Evolutionary conservation across 2,888 invertebrate genomes (phyloP), one percentile per base, ranked within the genome.

Genomic region (Eupsilia transversa): DNA sequence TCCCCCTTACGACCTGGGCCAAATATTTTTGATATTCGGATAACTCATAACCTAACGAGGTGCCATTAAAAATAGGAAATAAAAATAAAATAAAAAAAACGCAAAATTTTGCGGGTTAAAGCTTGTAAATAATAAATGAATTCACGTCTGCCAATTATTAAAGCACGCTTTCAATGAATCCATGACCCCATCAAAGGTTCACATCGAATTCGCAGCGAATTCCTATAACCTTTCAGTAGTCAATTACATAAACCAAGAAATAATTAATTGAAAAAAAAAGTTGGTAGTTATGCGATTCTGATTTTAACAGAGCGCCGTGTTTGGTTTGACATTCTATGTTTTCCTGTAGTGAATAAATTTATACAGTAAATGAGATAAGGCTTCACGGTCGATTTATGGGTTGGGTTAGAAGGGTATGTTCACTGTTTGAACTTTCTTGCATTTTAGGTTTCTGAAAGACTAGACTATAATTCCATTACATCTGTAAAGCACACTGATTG

Each of bases 331-430:
- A 72, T 77, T 65, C 60, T 56, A 72, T 60, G 46, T 41, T 73
- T 72, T 77, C 80, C 54, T 61, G 46, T 56, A 30, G 46, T 80
- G 74, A 80, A 80, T 80, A 61, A 56, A 80, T 54, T 54, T 71
- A 79, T 14, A 72, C 23, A 59, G 59, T 72, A 30, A 64, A 57
- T 64, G 43, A 52, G 38, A 65, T 80, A 72, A 46, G 43, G 63
- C 80, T 79, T 72, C 73, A 80, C 73, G 43, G 57, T 59, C 30
- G 64, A 72, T 46, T 64, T 80, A 54, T 54, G 52, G 30, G 27
- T 54, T 46, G 49, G 27, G n/a, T 63, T 63, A n/a, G 46, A 72
- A 64, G n/a, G 30, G 30, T 20, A 46, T 20, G 20, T 27, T 41
- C 7, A 35, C 14, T 57, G 30, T 27, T 20, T 54, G 23, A n/a